These are phyloP conservation scores for Rhea americana DNA, from an alignment of 2,113 vertebrate genomes.

Conservation along the genomic window DNA sequence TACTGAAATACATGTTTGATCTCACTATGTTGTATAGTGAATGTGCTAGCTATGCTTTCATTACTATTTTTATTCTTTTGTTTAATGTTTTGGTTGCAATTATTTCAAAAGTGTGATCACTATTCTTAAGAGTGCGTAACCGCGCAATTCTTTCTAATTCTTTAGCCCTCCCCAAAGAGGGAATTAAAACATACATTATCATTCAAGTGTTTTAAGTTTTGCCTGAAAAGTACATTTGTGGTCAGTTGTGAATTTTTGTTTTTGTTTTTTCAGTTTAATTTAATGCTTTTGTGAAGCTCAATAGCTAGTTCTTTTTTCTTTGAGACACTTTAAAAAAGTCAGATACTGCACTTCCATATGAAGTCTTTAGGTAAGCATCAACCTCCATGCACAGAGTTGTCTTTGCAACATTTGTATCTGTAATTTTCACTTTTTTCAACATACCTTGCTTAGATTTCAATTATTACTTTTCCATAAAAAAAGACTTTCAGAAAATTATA, in stretches of 20 bases:
- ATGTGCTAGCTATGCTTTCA: background rate
- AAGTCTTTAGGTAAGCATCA: background rate
- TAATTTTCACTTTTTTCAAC: background rate
- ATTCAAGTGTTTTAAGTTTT: background rate
- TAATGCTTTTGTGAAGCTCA: background rate
- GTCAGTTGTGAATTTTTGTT: background rate
- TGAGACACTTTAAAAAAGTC: background rate
- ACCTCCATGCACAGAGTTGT: background rate
- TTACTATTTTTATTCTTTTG: background rate
- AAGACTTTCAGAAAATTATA: background rate
- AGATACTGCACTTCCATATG: no score
- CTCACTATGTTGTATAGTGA: background rate
- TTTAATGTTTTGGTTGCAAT: background rate
- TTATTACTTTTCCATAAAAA: background rate
- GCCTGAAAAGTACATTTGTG: background rate
- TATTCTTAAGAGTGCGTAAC: background rate
- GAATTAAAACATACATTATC: background rate
- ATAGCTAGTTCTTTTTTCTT: background rate
- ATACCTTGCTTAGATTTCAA: background rate
- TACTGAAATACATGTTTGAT: background rate
- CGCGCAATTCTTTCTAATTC: background rate
- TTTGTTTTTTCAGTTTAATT: background rate
- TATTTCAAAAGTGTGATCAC: background rate
- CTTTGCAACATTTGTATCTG: background rate
- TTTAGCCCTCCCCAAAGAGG: background rate